Percentiles rank a stretch among this genome's conserved stretches.
phyloP scores from a whole-genome alignment of 2,797 vertebrate genomes.

The Paratrypauchen microcephalus region DNA sequence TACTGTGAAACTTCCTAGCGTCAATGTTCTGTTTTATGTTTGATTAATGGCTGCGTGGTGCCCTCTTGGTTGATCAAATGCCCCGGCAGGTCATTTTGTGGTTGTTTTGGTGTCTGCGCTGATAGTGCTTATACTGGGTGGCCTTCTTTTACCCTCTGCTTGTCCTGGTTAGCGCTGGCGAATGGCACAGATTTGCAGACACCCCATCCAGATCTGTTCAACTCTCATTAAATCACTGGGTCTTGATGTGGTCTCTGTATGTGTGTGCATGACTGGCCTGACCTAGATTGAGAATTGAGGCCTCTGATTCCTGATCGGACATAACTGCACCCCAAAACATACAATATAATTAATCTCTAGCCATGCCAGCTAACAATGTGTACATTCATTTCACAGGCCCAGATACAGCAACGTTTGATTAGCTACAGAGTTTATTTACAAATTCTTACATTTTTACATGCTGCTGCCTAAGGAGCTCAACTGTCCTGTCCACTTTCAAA shows the following conservation, averaged over 20 bases:
- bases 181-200: slow-evolving; percentile 47
- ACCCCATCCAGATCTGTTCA: slow-evolving; percentile 53
- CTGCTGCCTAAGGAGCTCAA: too few relatives aligned
- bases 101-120: slow-evolving; percentile 14
- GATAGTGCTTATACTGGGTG: slow-evolving; percentile 36
- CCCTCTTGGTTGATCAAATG: slow-evolving; percentile 36
- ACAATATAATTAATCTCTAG: background rate
- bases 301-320: slow-evolving; percentile 1
- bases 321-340: slow-evolving; percentile 14
- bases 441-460: background rate
- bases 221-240: slow-evolving; percentile 50
- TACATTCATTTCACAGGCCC: background rate
- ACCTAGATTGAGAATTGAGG: slow-evolving; percentile 20
- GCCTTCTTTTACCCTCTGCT: slow-evolving; percentile 38
- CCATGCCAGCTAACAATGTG: background rate
- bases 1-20: background rate
- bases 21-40: background rate
- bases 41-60: slow-evolving; percentile 40
- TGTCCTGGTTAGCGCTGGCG: slow-evolving; percentile 31
- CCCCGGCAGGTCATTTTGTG: slow-evolving; percentile 30
- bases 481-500: too few relatives aligned
- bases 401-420: too few relatives aligned
- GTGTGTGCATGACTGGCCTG: slow-evolving; percentile 23
- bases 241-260: slow-evolving; percentile 16
- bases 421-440: background rate